Conservation (phyloP, 2,888 invertebrate genomes). For the Adineta ricciae region DNA sequence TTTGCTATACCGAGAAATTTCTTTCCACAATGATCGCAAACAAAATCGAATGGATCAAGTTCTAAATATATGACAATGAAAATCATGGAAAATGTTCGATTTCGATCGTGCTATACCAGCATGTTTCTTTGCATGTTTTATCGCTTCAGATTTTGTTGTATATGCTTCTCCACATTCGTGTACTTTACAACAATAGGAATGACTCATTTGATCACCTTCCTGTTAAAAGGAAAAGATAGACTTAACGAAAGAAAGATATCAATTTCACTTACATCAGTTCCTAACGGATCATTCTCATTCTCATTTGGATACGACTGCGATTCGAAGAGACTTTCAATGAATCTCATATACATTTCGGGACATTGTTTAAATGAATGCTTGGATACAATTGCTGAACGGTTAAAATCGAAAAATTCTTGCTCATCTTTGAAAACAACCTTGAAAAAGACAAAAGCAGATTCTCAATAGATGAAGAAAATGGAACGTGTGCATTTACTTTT, state of each 20-base stretch:
- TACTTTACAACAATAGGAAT: constrained; percentile 19
- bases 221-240: neutral
- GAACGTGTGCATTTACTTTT: constrained; percentile 7
- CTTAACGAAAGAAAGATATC: no score
- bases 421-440: constrained; percentile 20
- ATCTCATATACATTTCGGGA: constrained; percentile 18
- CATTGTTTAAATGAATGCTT: constrained; percentile 23
- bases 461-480: no score
- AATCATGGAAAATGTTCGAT: no score
- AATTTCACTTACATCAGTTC: neutral
- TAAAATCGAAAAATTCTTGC: constrained; percentile 18
- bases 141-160: constrained; percentile 5
- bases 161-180: constrained; percentile 18
- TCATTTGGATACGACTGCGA: neutral
- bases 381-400: constrained; percentile 17
- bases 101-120: neutral
- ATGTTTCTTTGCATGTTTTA: constrained; percentile 19
- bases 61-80: no score
- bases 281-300: constrained; percentile 3
- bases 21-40: constrained; percentile 24
- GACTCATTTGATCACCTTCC: constrained; percentile 3
- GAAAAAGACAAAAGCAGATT: neutral
- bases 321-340: constrained; percentile 16
- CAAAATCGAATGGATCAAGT: constrained; percentile 31
- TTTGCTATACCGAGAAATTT: constrained; percentile 32